Evolutionary conservation across 2,888 invertebrate species (phyloP).

Genomic region (Folsomia manolachei): DNA sequence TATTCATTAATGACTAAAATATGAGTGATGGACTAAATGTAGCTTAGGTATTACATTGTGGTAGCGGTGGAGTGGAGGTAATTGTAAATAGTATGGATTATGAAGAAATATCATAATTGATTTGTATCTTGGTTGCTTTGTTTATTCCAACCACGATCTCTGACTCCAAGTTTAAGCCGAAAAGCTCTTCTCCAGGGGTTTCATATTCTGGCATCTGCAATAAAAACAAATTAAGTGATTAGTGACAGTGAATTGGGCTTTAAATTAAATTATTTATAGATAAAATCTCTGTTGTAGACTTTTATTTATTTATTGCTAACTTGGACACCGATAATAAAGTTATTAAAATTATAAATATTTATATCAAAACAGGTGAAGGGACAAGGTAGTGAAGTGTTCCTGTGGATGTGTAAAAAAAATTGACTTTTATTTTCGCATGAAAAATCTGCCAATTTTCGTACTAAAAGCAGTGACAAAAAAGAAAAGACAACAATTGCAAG

Average conservation of each 20-base stretch:
- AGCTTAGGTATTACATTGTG: not conserved
- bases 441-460: no score
- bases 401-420: not conserved
- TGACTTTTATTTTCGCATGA: no score
- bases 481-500: no score
- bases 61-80: no score
- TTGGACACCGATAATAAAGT: not conserved
- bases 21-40: not conserved
- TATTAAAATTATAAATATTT: no score
- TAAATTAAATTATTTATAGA: no score
- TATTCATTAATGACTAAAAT: not conserved
- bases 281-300: no score
- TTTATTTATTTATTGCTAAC: not conserved
- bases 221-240: slow-evolving; percentile 10
- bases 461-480: no score
- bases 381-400: not conserved
- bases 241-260: no score
- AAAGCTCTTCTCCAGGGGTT: slow-evolving; percentile 32
- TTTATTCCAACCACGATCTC: slow-evolving; percentile 7
- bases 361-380: no score
- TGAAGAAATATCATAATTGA: not conserved
- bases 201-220: slow-evolving; percentile 41
- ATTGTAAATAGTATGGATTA: no score
- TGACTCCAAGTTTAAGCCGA: slow-evolving; percentile 1
- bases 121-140: not conserved